Conservation (phyloP, 2,888 invertebrate species). For the Drosophila quasianomalipes region DNA sequence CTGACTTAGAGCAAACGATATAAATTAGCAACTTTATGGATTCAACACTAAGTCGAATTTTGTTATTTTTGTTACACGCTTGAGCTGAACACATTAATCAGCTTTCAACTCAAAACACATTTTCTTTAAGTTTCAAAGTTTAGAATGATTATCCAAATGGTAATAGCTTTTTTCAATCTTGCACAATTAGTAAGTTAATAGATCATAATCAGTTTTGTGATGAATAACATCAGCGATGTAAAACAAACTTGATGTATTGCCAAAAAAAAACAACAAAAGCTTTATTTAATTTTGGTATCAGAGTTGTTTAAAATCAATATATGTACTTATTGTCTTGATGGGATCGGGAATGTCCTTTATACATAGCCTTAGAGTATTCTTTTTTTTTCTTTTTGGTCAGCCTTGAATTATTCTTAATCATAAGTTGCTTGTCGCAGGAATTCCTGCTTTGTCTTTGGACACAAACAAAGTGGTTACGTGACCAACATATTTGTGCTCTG, state of each 20-base stretch:
- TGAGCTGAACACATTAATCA: neutral
- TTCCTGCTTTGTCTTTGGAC: slow-evolving; percentile 31
- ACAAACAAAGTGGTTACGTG: slow-evolving; percentile 61
- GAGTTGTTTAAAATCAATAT: neutral
- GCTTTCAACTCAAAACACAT: neutral
- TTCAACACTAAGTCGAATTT: neutral
- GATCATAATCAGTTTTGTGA: neutral
- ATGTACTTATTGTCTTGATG: neutral
- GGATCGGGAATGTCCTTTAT: neutral
- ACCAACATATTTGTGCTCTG: slow-evolving; percentile 62
- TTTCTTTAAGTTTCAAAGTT: neutral
- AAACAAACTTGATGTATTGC: neutral
- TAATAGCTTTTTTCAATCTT: neutral
- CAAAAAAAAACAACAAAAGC: no score
- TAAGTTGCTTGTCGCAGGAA: slow-evolving; percentile 16
- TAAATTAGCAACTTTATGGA: slow-evolving; percentile 18
- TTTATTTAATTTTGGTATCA: neutral
- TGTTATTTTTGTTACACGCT: neutral
- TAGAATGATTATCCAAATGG: neutral
- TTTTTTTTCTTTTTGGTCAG: neutral
- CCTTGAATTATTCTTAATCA: slow-evolving; percentile 45
- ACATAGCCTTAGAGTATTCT: neutral
- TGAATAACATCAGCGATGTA: neutral
- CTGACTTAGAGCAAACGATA: slow-evolving; percentile 7
- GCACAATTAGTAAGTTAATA: neutral